phyloP scores from a whole-genome alignment of 35 echinoderm and acorn worm genomes.

The Holothuria glaberrima region DNA sequence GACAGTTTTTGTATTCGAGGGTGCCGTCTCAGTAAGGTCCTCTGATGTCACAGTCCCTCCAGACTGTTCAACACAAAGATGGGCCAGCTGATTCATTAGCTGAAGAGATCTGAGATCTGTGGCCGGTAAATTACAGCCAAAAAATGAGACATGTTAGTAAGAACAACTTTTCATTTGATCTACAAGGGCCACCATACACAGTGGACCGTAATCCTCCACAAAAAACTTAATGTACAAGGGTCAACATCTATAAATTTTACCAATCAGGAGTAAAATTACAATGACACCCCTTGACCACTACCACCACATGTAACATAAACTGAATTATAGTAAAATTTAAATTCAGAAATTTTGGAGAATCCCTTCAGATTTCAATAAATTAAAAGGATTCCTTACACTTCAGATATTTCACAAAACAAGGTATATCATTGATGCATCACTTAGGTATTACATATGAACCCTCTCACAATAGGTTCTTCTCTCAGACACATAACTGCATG shows the following conservation, averaged over 20 bases:
- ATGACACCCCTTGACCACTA: too few species aligned
- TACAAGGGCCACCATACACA: too few species aligned
- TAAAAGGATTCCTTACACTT: too few species aligned
- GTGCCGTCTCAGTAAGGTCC: background rate
- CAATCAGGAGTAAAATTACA: too few species aligned
- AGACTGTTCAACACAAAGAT: slow-evolving; percentile 29
- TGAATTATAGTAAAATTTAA: background rate
- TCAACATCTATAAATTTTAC: too few species aligned
- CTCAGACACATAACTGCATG: too few species aligned
- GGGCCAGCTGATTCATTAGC: slow-evolving; percentile 6
- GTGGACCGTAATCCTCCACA: too few species aligned
- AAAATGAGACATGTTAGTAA: background rate
- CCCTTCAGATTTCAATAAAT: too few species aligned
- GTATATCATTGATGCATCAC: background rate
- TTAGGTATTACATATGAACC: background rate
- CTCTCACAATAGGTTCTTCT: background rate
- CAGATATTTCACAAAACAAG: too few species aligned
- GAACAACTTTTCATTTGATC: background rate
- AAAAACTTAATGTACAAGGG: too few species aligned
- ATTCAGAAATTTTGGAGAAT: background rate
- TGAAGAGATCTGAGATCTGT: slow-evolving; percentile 15
- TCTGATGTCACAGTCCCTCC: slow-evolving; percentile 21
- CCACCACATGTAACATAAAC: too few species aligned
- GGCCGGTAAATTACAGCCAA: background rate
- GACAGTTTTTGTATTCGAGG: background rate